phyloP scores from a whole-genome alignment of 2,888 invertebrate species.

The Phaonia tiefii region DNA sequence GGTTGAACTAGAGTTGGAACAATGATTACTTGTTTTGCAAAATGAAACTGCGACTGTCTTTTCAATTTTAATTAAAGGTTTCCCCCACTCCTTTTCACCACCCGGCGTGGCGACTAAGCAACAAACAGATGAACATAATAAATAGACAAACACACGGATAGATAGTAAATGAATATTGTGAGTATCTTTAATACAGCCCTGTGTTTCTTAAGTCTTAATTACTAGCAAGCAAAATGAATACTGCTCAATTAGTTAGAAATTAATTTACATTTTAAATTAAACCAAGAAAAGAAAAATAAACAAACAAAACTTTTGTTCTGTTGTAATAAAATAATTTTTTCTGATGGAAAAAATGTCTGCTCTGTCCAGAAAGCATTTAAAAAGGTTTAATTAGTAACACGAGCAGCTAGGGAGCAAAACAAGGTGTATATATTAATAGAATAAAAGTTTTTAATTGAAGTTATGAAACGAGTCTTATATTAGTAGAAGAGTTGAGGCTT shows the following conservation, averaged over 20 bases:
- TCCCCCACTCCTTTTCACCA: constrained; percentile 12
- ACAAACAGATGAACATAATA: not conserved
- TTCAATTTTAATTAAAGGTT: constrained; percentile 74
- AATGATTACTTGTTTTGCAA: constrained; percentile 34
- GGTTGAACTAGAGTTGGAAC: not conserved
- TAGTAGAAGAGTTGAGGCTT: too few species aligned
- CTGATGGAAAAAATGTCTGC: constrained; percentile 4
- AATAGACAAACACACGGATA: not conserved
- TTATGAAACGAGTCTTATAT: constrained; percentile 2
- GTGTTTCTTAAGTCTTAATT: constrained; percentile 52
- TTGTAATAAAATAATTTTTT: constrained; percentile 44
- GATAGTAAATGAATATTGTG: not conserved
- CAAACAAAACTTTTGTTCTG: not conserved
- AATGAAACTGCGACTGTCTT: constrained; percentile 18
- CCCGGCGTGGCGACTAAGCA: constrained; percentile 15
- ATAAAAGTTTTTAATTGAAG: not conserved
- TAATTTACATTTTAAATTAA: constrained; percentile 54
- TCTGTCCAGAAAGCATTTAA: constrained; percentile 6
- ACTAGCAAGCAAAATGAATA: constrained; percentile 30
- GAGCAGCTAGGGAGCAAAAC: not conserved
- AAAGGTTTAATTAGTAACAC: constrained; percentile 32
- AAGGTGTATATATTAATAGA: not conserved
- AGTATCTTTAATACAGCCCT: constrained; percentile 17
- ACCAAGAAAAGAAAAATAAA: constrained; percentile 12
- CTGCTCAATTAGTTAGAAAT: constrained; percentile 61